Percentiles rank a stretch among this genome's conserved stretches.
These are phyloP conservation scores for Papilio machaon DNA, from an alignment of 1,140 invertebrate genomes.

Conservation along the genomic window DNA sequence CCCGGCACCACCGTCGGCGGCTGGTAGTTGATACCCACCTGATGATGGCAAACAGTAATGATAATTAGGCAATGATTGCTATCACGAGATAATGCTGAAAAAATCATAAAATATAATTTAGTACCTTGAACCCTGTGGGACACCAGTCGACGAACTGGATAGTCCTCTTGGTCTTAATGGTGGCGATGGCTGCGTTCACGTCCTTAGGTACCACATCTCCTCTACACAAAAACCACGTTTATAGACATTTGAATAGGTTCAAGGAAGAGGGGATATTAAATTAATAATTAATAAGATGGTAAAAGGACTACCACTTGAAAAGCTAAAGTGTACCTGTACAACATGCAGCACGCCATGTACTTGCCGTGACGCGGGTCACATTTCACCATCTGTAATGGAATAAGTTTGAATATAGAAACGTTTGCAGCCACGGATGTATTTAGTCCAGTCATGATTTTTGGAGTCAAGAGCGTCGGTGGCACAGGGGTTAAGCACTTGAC, in stretches of 20 bases:
- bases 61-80: background rate
- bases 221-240: constrained; percentile 50
- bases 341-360: constrained; percentile 94
- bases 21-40: constrained; percentile 91
- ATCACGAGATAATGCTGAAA: background rate
- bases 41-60: background rate
- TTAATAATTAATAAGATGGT: no score
- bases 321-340: constrained; percentile 86
- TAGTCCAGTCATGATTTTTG: no score
- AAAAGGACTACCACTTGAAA: background rate
- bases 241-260: no score
- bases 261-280: no score
- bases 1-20: constrained; percentile 91
- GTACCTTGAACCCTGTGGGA: constrained; percentile 90
- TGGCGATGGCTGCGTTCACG: constrained; percentile 93
- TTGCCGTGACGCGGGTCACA: constrained; percentile 91
- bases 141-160: constrained; percentile 94
- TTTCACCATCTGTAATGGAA: constrained; percentile 90
- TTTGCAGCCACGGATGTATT: no score
- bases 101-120: background rate
- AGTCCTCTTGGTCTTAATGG: constrained; percentile 93
- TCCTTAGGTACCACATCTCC: constrained; percentile 90
- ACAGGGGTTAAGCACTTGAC: no score
- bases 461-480: no score
- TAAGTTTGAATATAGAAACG: constrained; percentile 4